A percentile compares a stretch with the other conserved stretches of the same genome.
Conservation (phyloP, 2,113 vertebrate genomes). For the Thunnus thynnus region DNA sequence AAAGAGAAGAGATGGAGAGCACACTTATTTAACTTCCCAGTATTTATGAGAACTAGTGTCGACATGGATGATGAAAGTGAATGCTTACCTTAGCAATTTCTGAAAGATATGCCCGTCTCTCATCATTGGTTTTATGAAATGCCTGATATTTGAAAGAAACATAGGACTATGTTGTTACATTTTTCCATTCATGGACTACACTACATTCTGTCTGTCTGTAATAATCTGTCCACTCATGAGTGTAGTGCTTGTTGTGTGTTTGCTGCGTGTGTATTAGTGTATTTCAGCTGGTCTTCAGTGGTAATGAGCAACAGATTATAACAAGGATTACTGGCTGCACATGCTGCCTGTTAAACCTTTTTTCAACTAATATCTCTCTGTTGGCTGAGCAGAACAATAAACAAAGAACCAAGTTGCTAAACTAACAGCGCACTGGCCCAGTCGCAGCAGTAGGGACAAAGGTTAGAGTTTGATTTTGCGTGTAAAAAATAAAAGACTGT, state of each 20-base stretch:
- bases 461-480: slow-evolving; percentile 3
- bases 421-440: background rate
- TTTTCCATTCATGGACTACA: background rate
- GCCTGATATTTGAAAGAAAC: slow-evolving; percentile 78
- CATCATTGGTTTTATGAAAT: slow-evolving; percentile 89
- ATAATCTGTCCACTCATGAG: slow-evolving; percentile 13
- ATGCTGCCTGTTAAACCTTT: slow-evolving; percentile 42
- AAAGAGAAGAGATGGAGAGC: slow-evolving; percentile 20
- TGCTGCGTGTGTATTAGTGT: slow-evolving; percentile 19
- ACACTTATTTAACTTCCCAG: background rate
- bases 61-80: background rate
- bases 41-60: background rate
- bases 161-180: slow-evolving; percentile 17
- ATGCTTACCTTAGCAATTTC: slow-evolving; percentile 89
- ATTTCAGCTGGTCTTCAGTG: slow-evolving; percentile 31
- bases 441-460: slow-evolving; percentile 5
- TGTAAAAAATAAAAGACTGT: slow-evolving; percentile 2
- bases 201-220: slow-evolving; percentile 6
- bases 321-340: slow-evolving; percentile 58
- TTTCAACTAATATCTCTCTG: slow-evolving; percentile 53
- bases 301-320: slow-evolving; percentile 68
- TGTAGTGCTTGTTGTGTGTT: slow-evolving; percentile 21
- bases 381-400: slow-evolving; percentile 68
- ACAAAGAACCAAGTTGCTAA: slow-evolving; percentile 56
- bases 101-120: slow-evolving; percentile 83